These are phyloP conservation scores for Corythornis cristatus DNA, from an alignment of 2,113 vertebrate species.

Conservation along the genomic window DNA sequence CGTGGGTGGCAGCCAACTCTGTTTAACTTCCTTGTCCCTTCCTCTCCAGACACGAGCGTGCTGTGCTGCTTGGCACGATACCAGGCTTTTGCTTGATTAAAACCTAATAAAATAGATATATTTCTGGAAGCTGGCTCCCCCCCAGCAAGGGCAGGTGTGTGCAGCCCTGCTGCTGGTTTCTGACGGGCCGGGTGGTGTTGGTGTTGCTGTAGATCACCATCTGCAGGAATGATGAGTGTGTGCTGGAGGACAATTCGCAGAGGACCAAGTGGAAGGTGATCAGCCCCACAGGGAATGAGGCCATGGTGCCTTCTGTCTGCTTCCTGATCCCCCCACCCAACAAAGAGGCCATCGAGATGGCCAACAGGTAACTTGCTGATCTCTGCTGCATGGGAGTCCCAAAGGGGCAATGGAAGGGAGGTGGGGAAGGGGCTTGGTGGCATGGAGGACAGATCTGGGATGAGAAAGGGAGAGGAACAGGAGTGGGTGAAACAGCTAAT, in stretches of 20 bases:
- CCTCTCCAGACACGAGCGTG: neutral
- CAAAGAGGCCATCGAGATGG: constrained; percentile 90
- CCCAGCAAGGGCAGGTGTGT: neutral
- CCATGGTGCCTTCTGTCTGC: constrained; percentile 97
- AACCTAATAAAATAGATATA: neutral
- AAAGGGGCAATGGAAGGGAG: neutral
- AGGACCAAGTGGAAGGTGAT: constrained; percentile 99
- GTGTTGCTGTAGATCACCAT: constrained; percentile 88
- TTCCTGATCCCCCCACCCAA: constrained; percentile 92
- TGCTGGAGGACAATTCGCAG: constrained; percentile 96
- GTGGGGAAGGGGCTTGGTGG: neutral
- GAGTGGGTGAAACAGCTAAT: neutral
- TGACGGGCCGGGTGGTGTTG: neutral
- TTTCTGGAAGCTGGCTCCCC: neutral
- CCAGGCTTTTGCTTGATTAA: neutral
- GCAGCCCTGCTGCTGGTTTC: neutral
- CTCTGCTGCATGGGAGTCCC: neutral
- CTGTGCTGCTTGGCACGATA: neutral
- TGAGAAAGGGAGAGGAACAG: neutral
- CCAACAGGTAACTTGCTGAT: constrained; percentile 83
- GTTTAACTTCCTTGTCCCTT: neutral
- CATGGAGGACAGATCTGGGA: neutral
- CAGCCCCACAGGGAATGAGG: constrained; percentile 94
- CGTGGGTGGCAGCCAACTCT: neutral
- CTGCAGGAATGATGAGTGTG: constrained; percentile 92